phyloP scores from a whole-genome alignment of 2,888 invertebrate species.

The Agrochola lota region DNA sequence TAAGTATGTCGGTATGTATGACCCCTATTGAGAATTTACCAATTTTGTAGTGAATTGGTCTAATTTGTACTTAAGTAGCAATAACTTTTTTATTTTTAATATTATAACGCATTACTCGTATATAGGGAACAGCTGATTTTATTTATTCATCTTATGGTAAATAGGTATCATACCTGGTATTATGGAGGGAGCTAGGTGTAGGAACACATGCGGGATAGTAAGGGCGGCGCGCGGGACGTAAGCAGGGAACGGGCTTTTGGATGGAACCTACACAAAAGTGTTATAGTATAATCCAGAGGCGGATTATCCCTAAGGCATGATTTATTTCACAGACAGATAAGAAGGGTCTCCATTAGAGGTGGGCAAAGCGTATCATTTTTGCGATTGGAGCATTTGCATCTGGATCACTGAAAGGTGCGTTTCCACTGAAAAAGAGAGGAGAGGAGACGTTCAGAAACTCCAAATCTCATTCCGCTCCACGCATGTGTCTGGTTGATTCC shows the following conservation, averaged over 20 bases:
- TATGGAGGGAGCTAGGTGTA: slow-evolving; percentile 80
- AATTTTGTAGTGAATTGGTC: no score
- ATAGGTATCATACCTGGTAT: slow-evolving; percentile 77
- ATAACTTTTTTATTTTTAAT: no score
- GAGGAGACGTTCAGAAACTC: neutral
- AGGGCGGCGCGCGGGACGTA: slow-evolving; percentile 83
- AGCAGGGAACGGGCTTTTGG: slow-evolving; percentile 70
- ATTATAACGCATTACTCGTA: no score
- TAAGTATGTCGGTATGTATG: no score
- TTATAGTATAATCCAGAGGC: no score
- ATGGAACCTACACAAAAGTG: slow-evolving; percentile 70
- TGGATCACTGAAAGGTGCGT: neutral
- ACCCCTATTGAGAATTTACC: no score
- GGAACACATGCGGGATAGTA: slow-evolving; percentile 81
- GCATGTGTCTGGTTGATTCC: neutral
- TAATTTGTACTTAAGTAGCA: no score
- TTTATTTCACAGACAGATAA: no score
- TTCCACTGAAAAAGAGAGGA: neutral
- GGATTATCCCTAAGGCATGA: no score
- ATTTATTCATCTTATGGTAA: neutral
- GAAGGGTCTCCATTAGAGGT: no score
- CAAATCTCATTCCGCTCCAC: neutral
- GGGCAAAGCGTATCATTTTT: no score
- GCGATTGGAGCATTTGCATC: no score
- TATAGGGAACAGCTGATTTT: neutral